Percentiles rank a stretch among this genome's conserved stretches.
Evolutionary conservation across 2,113 vertebrate species (phyloP).

Genomic region (Pygoscelis antarcticus): DNA sequence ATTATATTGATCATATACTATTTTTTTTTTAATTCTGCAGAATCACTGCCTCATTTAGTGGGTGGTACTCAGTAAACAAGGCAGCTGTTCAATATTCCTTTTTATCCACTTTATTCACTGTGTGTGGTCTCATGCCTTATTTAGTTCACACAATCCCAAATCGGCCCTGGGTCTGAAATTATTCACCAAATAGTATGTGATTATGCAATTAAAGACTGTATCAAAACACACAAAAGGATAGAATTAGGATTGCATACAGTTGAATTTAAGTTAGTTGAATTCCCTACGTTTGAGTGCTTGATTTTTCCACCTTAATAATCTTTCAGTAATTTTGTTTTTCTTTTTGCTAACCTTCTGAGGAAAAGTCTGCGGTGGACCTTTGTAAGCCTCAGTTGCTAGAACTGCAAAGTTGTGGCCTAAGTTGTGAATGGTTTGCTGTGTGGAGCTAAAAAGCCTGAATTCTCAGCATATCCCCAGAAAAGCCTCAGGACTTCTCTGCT

Average conservation of each 20-base stretch:
- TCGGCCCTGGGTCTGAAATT: conserved; percentile 50
- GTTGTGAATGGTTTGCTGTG: conserved; percentile 31
- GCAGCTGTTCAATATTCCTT: conserved; percentile 64
- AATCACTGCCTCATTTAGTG: conserved; percentile 46
- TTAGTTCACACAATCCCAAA: conserved; percentile 56
- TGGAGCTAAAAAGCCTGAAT: background rate
- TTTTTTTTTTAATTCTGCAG: background rate
- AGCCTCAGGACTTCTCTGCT: conserved; percentile 9
- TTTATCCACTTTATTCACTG: conserved; percentile 59
- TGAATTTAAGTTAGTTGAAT: conserved; percentile 4
- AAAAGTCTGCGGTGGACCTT: background rate
- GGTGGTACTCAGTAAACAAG: conserved; percentile 50
- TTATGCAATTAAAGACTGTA: conserved; percentile 63
- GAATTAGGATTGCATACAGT: background rate
- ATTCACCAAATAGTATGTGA: conserved; percentile 58
- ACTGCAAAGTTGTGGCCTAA: conserved; percentile 1
- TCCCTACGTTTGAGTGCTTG: background rate
- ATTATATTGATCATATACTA: conserved; percentile 47
- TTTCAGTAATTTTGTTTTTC: background rate
- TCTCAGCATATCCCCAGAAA: background rate
- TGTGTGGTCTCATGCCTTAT: conserved; percentile 67
- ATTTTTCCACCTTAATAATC: conserved; percentile 2
- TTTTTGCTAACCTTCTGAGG: background rate
- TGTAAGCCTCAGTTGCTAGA: conserved; percentile 23
- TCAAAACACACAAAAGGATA: conserved; percentile 58